These are phyloP conservation scores for Agrotis ipsilon DNA, from an alignment of 2,888 invertebrate genomes.

Conservation along the genomic window DNA sequence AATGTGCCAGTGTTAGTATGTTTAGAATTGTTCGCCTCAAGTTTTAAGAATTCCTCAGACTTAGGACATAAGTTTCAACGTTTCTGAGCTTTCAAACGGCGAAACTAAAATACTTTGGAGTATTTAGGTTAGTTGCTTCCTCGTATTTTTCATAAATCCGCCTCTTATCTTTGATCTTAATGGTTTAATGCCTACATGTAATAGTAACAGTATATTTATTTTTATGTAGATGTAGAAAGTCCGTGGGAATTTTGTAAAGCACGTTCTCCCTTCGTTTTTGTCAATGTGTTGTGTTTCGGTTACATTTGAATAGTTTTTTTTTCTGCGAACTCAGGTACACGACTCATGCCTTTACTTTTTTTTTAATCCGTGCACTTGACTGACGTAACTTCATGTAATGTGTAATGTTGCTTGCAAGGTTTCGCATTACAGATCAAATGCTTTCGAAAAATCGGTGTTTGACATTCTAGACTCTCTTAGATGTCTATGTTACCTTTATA, in stretches of 20 bases:
- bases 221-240: conserved; percentile 21
- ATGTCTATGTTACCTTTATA: conserved; percentile 8
- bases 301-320: conserved; percentile 5
- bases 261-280: conserved; percentile 10
- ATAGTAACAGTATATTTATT: conserved; percentile 25
- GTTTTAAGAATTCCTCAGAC: conserved; percentile 33
- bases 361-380: neutral
- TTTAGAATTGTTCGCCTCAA: conserved; percentile 34
- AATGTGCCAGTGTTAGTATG: conserved; percentile 24
- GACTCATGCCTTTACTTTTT: conserved; percentile 9
- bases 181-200: conserved; percentile 31
- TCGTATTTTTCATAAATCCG: conserved; percentile 48
- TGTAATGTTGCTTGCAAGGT: neutral
- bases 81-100: conserved; percentile 33
- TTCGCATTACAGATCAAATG: conserved; percentile 8
- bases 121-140: conserved; percentile 46
- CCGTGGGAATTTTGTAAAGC: conserved; percentile 38
- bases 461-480: neutral
- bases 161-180: conserved; percentile 57
- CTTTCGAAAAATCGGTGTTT: neutral
- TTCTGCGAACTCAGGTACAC: neutral
- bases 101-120: conserved; percentile 39
- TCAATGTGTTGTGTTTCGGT: conserved; percentile 11
- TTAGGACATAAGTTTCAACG: conserved; percentile 26
- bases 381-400: neutral